A percentile compares a stretch with the other conserved stretches of the same genome.
Evolutionary conservation across 2,888 invertebrate genomes (phyloP).

Genomic region (Entomobrya multifasciata): DNA sequence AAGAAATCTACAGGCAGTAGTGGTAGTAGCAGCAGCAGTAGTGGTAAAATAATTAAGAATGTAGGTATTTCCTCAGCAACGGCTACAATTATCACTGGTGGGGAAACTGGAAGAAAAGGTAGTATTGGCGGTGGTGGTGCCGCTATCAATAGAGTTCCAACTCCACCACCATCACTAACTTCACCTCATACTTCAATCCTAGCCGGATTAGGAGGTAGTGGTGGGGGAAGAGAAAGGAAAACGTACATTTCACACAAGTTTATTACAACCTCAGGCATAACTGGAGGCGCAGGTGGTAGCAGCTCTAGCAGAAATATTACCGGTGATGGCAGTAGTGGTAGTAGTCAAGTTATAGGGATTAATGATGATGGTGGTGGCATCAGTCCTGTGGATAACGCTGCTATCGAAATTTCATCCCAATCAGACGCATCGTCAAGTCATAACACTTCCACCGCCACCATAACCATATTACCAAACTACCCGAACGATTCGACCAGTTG

Average conservation of each 20-base stretch:
- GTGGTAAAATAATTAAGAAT: conserved; percentile 32
- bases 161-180: conserved; percentile 56
- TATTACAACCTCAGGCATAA: conserved; percentile 48
- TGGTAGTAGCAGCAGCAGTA: conserved; percentile 52
- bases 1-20: conserved; percentile 59
- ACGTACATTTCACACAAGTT: conserved; percentile 57
- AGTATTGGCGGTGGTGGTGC: conserved; percentile 14
- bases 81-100: background rate
- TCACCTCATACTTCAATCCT: conserved; percentile 42
- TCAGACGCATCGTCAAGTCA: background rate
- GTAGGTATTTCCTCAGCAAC: conserved; percentile 11
- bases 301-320: background rate
- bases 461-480: conserved; percentile 3
- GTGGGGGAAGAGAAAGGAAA: conserved; percentile 54
- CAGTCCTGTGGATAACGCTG: background rate
- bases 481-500: conserved; percentile 23
- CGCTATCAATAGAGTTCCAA: conserved; percentile 46
- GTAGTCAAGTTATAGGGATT: background rate
- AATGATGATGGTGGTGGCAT: conserved; percentile 11
- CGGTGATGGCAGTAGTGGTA: background rate
- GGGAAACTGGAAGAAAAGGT: conserved; percentile 34
- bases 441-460: conserved; percentile 21
- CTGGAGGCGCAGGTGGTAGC: background rate
- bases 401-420: background rate
- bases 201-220: conserved; percentile 17